Percentiles rank a stretch among this genome's conserved stretches.
Evolutionary conservation across 2,888 invertebrate genomes (phyloP).

Genomic region (Epirrhoe alternata): DNA sequence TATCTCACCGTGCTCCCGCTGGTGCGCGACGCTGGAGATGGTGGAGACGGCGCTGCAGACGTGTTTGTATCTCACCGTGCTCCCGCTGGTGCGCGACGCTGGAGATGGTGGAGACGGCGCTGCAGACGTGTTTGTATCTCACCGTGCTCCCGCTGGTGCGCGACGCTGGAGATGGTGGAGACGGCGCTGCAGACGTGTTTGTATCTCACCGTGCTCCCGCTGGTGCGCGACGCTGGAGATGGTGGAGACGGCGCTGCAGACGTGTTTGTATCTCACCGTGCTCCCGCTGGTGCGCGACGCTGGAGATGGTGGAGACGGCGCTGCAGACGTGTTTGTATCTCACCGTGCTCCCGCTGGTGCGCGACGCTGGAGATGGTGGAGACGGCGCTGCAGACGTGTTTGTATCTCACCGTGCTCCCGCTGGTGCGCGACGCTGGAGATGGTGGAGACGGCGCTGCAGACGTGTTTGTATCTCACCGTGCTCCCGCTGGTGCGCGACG

Average conservation of each 20-base stretch:
- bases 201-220: too few relatives aligned
- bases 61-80: too few relatives aligned
- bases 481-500: slow-evolving; percentile 95
- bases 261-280: too few relatives aligned
- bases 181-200: slow-evolving; percentile 98
- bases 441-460: slow-evolving; percentile 97
- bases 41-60: slow-evolving; percentile 98
- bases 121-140: too few relatives aligned
- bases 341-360: too few relatives aligned
- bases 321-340: too few relatives aligned
- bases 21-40: slow-evolving; percentile 96
- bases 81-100: slow-evolving; percentile 96
- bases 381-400: slow-evolving; percentile 97
- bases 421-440: slow-evolving; percentile 96
- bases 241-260: slow-evolving; percentile 97
- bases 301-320: slow-evolving; percentile 97
- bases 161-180: slow-evolving; percentile 96
- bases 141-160: too few relatives aligned
- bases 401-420: too few relatives aligned
- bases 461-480: too few relatives aligned
- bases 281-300: slow-evolving; percentile 96
- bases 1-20: too few relatives aligned
- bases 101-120: slow-evolving; percentile 97
- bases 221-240: slow-evolving; percentile 96
- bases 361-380: slow-evolving; percentile 97